Evolutionary conservation across 1,140 invertebrate genomes (phyloP), one percentile per base, ranked within the genome.

Genomic region (Diachasmimorpha longicaudata): DNA sequence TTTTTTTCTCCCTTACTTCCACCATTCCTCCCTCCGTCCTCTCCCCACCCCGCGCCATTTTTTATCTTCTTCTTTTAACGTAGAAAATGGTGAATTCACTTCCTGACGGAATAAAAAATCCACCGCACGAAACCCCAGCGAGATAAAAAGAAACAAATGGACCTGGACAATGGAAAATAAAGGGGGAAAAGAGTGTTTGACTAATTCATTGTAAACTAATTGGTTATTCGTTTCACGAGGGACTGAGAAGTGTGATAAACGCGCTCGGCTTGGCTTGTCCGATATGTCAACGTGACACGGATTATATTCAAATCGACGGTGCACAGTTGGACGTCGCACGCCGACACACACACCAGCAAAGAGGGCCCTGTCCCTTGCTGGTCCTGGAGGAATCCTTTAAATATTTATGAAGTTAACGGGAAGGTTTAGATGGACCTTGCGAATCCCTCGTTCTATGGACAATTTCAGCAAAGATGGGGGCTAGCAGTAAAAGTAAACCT

Each of bases 141-240:
- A 67, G 31, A 73, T 73, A 66, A 37, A 72, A 14, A 52, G n/a
- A 58, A 55, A 14, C 14, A 52, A 72, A 14, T 52, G 23, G 13
- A n/a, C 31, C 31, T 6, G 31, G 19, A 72, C 70, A 19, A 72
- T 6, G n/a, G 11, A 58, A 36, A 72, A 36, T 21, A 36, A 55
- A 16, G 31, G 19, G 58, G n/a, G 55, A 44, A 42, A 19, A 46
- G 21, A 66, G 13, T 19, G 44, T 68, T 42, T 52, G 72, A 74
- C 66, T 73, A 73, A 73, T 73, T 73, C 52, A 73, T 55, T 73
- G 44, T 70, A 25, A 63, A 66, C 52, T 73, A 73, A 73, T 63
- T 80, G 72, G 79, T 80, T 81, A 86, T 84, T 84, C 81, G 78
- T 80, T 78, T 81, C 80, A 82, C 80, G 82, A 80, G 83, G 81